A percentile compares a stretch with the other conserved stretches of the same genome.
Conservation (phyloP, 2,888 invertebrate species). For the Petrolisthes cinctipes region DNA sequence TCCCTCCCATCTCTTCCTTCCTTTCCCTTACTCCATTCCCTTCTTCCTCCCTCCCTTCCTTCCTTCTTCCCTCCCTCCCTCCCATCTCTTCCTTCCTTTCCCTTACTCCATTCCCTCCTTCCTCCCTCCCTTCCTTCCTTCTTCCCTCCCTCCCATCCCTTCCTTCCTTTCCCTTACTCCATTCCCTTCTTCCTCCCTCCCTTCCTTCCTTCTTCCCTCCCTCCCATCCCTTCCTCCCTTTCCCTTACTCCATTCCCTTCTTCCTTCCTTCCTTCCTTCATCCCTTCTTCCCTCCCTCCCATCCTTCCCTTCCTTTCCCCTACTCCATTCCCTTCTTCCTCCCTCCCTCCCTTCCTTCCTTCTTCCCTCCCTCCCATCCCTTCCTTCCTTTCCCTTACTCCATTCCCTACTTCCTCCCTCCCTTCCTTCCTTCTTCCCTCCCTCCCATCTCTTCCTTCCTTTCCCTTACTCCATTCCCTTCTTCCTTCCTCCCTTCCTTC, state of each 20-base stretch:
- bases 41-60: background rate
- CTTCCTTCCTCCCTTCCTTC: too few relatives aligned
- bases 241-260: background rate
- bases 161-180: background rate
- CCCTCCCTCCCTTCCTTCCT: background rate
- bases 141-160: background rate
- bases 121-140: background rate
- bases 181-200: background rate
- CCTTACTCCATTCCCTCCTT: background rate
- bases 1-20: too few relatives aligned
- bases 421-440: too few relatives aligned
- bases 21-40: background rate
- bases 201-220: background rate
- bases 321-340: background rate
- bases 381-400: background rate
- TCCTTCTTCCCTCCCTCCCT: background rate
- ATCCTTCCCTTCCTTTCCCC: background rate
- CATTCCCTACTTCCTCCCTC: too few relatives aligned
- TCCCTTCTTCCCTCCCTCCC: background rate
- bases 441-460: too few relatives aligned
- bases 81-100: background rate
- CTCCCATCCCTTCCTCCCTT: background rate
- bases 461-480: too few relatives aligned
- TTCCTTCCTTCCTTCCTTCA: background rate
- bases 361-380: background rate